phyloP scores from a whole-genome alignment of 2,888 invertebrate species.

The Megaustenia siamemsis region DNA sequence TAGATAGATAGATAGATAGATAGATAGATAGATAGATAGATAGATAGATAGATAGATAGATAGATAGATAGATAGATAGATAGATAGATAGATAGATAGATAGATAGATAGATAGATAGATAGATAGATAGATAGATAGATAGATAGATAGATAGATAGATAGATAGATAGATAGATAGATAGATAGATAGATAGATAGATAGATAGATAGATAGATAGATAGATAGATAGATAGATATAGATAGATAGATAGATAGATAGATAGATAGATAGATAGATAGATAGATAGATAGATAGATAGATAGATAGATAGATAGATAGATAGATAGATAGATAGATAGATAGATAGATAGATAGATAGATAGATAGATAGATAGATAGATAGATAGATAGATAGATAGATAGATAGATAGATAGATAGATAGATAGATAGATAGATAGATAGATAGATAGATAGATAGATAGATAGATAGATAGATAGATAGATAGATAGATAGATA shows the following conservation, averaged over 20 bases:
- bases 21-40: no score
- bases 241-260: background rate
- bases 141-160: no score
- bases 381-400: conserved; percentile 5
- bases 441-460: background rate
- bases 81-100: no score
- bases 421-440: background rate
- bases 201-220: no score
- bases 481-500: conserved; percentile 7
- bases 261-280: background rate
- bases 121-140: no score
- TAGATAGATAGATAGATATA: no score
- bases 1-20: no score
- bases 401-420: background rate
- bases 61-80: no score
- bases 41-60: no score
- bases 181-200: no score
- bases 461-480: conserved; percentile 11
- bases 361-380: background rate
- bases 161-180: no score
- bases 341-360: background rate
- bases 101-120: no score
- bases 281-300: conserved; percentile 14
- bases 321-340: background rate
- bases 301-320: conserved; percentile 11